Evolutionary conservation across 2,797 vertebrate species (phyloP), one percentile per base, ranked within the genome.

Genomic region (Hyperoplus immaculatus): DNA sequence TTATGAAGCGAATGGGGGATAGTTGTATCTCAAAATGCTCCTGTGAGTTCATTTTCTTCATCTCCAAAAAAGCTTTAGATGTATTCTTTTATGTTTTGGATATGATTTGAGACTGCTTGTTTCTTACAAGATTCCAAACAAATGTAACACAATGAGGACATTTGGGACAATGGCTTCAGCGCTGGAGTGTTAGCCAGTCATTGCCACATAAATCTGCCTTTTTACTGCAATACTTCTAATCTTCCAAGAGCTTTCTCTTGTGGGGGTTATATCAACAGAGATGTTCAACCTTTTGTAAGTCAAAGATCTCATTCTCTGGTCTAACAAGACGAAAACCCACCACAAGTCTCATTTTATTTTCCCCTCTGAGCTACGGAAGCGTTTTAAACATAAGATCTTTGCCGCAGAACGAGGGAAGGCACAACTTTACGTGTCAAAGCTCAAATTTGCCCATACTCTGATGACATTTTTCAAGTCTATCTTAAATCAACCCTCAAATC

Each of bases 221-320:
- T 77, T 47, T 49, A 12, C 65, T 65, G 49, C 51, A 43, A 49
- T 21, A 21, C 59, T 72, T 72, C 41, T 38, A 72, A 63, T 76
- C 12, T 57, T 78, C 21, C 3, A 58, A 79, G 46, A 69, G 4
- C 13, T 12, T 58, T 18, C 55, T 69, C 65, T 75, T 60, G 9
- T 47, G 45, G 47, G 47, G 1, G 6, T 72, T 15, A 72, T 59
- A 72, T 59, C 41, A 59, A 66, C 64, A 29, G 46, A 69, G 69
- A 82, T 85, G 84, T 85, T 80, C 68, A 77, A 59, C 64, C 77
- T 63, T 86, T 83, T 82, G 29, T 78, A 89, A 86, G 76, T 73
- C 69, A 77, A 75, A 67, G 18, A 88, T 70, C 18, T 61, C 69
- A 75, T 62, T 78, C 86, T 72, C 73, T 81, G 38, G 62, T 58